These are phyloP conservation scores for Grallaria varia DNA, from an alignment of 2,113 vertebrate species.

Conservation along the genomic window DNA sequence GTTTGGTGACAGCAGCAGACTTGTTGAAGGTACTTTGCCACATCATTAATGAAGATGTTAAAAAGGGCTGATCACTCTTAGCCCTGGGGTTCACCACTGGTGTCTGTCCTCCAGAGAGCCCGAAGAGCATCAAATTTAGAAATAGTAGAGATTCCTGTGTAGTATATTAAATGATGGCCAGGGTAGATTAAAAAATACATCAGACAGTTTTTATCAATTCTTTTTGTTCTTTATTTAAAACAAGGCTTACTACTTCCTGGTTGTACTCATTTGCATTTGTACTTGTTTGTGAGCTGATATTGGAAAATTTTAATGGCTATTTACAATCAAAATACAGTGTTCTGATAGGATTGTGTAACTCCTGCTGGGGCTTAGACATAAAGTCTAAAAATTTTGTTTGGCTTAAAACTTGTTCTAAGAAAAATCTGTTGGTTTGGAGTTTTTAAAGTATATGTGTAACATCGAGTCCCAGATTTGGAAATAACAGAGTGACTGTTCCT, in stretches of 20 bases:
- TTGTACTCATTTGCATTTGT: neutral
- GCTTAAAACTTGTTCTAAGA: neutral
- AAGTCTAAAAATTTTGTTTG: neutral
- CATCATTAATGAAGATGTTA: neutral
- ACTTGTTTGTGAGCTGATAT: neutral
- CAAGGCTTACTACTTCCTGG: neutral
- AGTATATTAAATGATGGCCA: neutral
- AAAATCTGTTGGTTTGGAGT: neutral
- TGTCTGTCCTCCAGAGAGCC: neutral
- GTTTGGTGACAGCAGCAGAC: neutral
- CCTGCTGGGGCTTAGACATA: neutral
- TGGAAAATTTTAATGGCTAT: neutral
- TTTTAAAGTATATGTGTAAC: neutral
- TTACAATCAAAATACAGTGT: neutral
- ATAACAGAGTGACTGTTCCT: neutral
- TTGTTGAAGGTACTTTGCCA: neutral
- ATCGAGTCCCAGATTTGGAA: neutral
- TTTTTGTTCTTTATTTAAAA: neutral
- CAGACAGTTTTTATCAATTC: neutral
- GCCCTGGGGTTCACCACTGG: rapidly evolving
- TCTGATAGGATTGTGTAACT: neutral
- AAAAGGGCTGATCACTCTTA: neutral
- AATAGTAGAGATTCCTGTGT: neutral
- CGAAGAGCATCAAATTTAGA: neutral
- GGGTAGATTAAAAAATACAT: neutral